Evolutionary conservation across 2,113 vertebrate species (phyloP).

Genomic region (Elephantulus edwardii): DNA sequence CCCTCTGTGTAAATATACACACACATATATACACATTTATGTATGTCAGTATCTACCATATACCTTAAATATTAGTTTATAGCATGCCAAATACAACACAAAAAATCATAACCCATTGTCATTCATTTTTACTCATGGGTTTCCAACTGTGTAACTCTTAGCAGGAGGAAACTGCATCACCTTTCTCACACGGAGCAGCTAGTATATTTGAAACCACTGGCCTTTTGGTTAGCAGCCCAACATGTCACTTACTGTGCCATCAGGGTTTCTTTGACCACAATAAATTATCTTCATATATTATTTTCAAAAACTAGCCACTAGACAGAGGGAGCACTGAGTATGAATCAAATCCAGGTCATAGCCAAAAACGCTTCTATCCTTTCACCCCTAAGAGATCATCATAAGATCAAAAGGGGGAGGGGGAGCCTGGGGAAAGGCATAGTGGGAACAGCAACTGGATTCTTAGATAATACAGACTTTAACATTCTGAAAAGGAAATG

Average conservation of each 20-base stretch:
- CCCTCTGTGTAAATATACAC: too few species aligned
- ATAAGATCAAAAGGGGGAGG: not conserved
- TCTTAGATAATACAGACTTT: not conserved
- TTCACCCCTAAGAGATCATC: not conserved
- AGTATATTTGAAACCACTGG: too few species aligned
- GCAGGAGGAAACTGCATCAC: too few species aligned
- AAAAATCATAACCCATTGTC: too few species aligned
- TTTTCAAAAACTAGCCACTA: not conserved
- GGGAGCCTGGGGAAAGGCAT: not conserved
- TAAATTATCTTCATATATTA: too few species aligned
- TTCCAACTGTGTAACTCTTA: too few species aligned
- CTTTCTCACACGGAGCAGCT: too few species aligned
- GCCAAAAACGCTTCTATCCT: not conserved
- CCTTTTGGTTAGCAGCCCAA: too few species aligned
- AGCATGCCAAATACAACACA: not conserved
- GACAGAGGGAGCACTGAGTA: not conserved
- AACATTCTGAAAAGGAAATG: conserved; percentile 2
- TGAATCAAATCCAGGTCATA: not conserved
- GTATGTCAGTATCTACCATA: not conserved
- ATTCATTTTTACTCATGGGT: too few species aligned
- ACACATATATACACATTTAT: too few species aligned
- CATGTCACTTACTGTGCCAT: too few species aligned
- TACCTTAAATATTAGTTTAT: not conserved
- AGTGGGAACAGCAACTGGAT: not conserved
- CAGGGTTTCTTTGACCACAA: too few species aligned